phyloP scores from a whole-genome alignment of 1,140 invertebrate species.

The Drosophila suzukii region DNA sequence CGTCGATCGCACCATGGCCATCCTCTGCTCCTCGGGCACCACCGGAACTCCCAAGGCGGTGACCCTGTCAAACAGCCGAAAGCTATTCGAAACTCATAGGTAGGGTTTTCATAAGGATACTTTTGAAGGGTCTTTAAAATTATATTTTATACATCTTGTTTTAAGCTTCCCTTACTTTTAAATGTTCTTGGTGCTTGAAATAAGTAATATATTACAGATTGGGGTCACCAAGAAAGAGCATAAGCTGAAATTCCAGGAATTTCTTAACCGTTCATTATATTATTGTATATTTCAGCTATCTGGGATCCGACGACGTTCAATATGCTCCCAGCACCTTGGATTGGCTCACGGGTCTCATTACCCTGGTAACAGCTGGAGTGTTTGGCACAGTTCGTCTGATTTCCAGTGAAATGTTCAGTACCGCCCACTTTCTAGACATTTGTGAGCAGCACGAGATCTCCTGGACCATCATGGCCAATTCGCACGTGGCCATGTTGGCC shows the following conservation, averaged over 20 bases:
- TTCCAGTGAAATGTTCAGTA: constrained; percentile 62
- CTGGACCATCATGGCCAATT: constrained; percentile 66
- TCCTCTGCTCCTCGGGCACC: constrained; percentile 89
- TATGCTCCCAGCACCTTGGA: constrained; percentile 79
- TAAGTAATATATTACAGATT: too few species aligned
- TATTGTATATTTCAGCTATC: constrained; percentile 43
- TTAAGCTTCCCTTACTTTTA: too few species aligned
- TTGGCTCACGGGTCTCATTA: constrained; percentile 72
- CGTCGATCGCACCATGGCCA: constrained; percentile 70
- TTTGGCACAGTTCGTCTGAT: constrained; percentile 71
- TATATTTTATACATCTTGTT: too few species aligned
- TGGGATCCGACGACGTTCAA: constrained; percentile 63
- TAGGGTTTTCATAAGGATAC: background rate
- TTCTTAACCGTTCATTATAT: background rate
- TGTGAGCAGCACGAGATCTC: constrained; percentile 69
- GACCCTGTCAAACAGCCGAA: constrained; percentile 87
- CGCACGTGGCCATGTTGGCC: constrained; percentile 71
- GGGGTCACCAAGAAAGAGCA: too few species aligned
- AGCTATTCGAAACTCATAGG: constrained; percentile 61
- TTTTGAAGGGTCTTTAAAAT: too few species aligned
- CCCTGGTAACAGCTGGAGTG: constrained; percentile 62
- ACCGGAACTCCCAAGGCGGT: constrained; percentile 92
- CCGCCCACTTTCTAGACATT: constrained; percentile 61
- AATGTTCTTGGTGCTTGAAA: too few species aligned
- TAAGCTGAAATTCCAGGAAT: too few species aligned